phyloP scores from a whole-genome alignment of 2,113 vertebrate genomes.

The Phalacrocorax brasilianus region DNA sequence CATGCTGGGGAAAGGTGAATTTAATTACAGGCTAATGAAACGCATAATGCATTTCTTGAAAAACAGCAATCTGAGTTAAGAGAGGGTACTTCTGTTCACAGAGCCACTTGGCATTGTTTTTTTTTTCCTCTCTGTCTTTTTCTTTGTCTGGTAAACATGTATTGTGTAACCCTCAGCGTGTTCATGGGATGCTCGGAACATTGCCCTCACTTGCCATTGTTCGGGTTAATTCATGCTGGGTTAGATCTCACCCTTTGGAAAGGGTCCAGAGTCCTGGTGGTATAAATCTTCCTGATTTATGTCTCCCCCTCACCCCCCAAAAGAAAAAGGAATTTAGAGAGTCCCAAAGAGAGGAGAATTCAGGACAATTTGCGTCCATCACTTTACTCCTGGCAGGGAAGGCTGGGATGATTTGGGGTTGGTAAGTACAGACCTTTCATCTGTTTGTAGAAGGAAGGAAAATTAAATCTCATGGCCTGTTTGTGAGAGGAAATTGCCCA shows the following conservation, averaged over 20 bases:
- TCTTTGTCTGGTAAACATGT: conserved; percentile 23
- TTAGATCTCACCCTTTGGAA: conserved; percentile 43
- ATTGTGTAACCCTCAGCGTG: neutral
- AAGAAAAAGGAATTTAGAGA: neutral
- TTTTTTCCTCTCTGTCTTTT: neutral
- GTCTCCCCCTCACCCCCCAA: neutral
- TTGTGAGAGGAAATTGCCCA: conserved; percentile 57
- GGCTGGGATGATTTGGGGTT: neutral
- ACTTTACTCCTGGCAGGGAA: neutral
- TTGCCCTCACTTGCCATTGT: conserved; percentile 38
- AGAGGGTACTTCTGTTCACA: neutral
- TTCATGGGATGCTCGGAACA: conserved; percentile 27
- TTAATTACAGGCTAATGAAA: neutral
- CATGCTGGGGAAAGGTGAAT: neutral
- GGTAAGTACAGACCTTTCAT: conserved; percentile 15
- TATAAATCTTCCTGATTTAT: conserved; percentile 25
- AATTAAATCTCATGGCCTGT: conserved; percentile 57
- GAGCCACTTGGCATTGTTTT: neutral
- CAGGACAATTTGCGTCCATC: neutral
- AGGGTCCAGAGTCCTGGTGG: neutral
- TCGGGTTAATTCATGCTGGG: conserved; percentile 26
- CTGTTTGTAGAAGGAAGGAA: conserved; percentile 26
- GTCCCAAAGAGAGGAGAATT: neutral
- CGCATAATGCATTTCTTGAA: neutral
- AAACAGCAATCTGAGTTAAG: neutral